phyloP scores from a whole-genome alignment of 2,888 invertebrate species.

The Dugesia japonica region DNA sequence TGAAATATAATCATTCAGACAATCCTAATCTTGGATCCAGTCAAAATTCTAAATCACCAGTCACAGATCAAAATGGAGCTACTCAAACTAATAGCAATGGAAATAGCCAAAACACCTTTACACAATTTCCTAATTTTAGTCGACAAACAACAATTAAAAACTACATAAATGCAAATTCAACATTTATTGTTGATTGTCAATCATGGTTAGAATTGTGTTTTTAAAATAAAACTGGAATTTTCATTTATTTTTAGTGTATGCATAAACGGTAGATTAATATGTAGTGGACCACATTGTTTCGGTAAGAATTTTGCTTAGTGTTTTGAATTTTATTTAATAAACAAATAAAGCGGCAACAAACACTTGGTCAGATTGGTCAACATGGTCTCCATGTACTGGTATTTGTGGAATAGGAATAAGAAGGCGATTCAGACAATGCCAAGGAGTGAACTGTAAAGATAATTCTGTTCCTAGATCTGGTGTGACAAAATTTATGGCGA shows the following conservation, averaged over 20 bases:
- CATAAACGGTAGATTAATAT: neutral
- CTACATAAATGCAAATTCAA: neutral
- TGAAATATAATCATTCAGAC: too few species aligned
- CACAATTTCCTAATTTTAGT: too few species aligned
- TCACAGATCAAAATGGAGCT: too few species aligned
- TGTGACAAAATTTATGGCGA: neutral
- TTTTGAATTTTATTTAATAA: neutral
- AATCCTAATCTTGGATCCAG: too few species aligned
- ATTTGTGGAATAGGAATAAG: conserved; percentile 23
- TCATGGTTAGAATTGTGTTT: neutral
- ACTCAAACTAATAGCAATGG: too few species aligned
- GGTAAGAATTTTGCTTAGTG: neutral
- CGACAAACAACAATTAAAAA: too few species aligned
- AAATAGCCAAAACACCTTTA: too few species aligned
- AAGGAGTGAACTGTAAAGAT: conserved; percentile 1
- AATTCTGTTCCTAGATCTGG: neutral
- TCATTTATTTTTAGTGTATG: neutral
- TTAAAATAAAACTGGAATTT: neutral
- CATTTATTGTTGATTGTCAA: neutral
- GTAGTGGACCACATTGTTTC: neutral
- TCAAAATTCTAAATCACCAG: too few species aligned
- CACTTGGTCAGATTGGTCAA: conserved; percentile 27
- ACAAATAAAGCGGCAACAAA: neutral
- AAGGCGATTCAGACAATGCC: conserved; percentile 22
- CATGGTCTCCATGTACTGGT: conserved; percentile 28